Base-by-base conservation (phyloP, 2,797 vertebrate genomes). In the Hydrolagus colliei region DNA sequence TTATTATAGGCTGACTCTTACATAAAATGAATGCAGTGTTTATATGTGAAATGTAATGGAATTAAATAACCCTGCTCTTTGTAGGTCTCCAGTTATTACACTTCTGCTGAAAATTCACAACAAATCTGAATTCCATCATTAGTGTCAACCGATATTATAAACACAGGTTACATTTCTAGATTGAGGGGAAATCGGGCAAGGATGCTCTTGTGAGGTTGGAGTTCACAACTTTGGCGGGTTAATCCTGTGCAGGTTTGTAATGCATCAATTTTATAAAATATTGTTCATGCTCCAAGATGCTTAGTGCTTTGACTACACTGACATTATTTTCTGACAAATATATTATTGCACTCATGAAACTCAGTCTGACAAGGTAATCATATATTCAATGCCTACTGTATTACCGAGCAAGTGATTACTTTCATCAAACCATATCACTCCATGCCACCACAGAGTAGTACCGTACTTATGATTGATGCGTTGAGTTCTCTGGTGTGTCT, bases 341-440 rank as follows among this genome's bases (percentile, higher is more conserved):
- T 18, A 2, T 59, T 16, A 76, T 76, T 18, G 35, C 35, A 59
- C 7, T 76, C 74, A 76, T 52, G 74, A 59, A 76, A 16, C 59
- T 76, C 9, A 76, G 20, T 59, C 74, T 76, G 74, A 76, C 18
- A n/a, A 10, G 74, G 74, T 76, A 76, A 76, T 76, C 74, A 76
- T 76, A 16, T 14, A 76, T 76, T 76, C 74, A 76, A n/a, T 76
- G 59, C 18, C 74, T n/a, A 76, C 16, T 59, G 52, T 76, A 76
- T 76, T 76, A 76, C 18, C 6, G 16, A 59, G 35, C 59, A 76
- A 76, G 59, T 35, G 41, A 59, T 76, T 59, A 59, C 18, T n/a
- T n/a, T 11, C 74, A 35, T 76, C 20, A 76, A 20, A n/a, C 16
- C 9, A 76, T 76, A 59, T 20, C 41, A 76, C 11, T 20, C 16